These are phyloP conservation scores for Oplegnathus fasciatus DNA, from an alignment of 2,113 vertebrate species.

Conservation along the genomic window DNA sequence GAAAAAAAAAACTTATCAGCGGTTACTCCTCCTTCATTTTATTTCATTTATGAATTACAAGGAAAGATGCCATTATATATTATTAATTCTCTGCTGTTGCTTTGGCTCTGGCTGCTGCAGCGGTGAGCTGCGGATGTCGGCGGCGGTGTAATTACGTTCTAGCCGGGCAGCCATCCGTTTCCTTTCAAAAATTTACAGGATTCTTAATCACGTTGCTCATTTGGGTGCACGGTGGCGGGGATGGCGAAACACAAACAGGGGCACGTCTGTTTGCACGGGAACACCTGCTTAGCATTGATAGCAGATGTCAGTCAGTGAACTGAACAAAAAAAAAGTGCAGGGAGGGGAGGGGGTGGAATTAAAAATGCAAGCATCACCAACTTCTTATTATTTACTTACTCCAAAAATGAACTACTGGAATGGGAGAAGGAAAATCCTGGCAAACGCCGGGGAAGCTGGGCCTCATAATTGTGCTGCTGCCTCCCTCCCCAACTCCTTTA, in stretches of 20 bases:
- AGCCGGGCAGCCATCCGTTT: slow-evolving; percentile 99
- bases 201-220: slow-evolving; percentile 99
- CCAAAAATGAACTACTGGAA: slow-evolving; percentile 83
- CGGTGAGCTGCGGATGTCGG: slow-evolving; percentile 92
- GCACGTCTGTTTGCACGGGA: slow-evolving; percentile 97
- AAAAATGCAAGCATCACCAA: slow-evolving; percentile 89
- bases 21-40: slow-evolving; percentile 92
- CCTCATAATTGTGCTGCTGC: slow-evolving; percentile 74
- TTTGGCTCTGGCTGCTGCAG: slow-evolving; percentile 86
- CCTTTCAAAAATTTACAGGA: slow-evolving; percentile 99
- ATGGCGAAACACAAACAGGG: slow-evolving; percentile 97
- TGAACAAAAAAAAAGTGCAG: slow-evolving; percentile 87
- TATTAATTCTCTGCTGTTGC: slow-evolving; percentile 98
- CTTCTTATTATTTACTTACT: slow-evolving; percentile 88
- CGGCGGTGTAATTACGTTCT: slow-evolving; percentile 99
- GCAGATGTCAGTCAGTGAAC: slow-evolving; percentile 99
- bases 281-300: slow-evolving; percentile 99
- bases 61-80: slow-evolving; percentile 98
- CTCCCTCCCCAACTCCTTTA: slow-evolving; percentile 19
- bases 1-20: slow-evolving; percentile 90
- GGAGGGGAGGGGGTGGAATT: slow-evolving; percentile 83
- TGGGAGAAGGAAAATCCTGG: slow-evolving; percentile 75
- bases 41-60: slow-evolving; percentile 99
- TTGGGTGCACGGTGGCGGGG: slow-evolving; percentile 95
- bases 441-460: slow-evolving; percentile 74